These are phyloP conservation scores for Apteryx mantelli DNA, from an alignment of 2,113 vertebrate species.

Conservation along the genomic window DNA sequence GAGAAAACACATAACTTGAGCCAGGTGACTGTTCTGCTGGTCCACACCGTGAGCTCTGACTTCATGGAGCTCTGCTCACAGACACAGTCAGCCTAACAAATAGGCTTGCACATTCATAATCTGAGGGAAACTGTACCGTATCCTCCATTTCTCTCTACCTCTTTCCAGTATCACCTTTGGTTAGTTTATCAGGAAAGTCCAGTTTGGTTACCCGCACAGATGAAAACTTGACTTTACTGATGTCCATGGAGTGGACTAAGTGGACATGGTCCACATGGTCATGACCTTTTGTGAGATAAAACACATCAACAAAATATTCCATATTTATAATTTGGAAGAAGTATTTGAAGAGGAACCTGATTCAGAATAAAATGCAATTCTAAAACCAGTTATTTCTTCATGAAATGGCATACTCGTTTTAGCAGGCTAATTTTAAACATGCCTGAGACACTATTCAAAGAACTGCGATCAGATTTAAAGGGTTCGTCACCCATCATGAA, in stretches of 20 bases:
- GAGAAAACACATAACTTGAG: not conserved
- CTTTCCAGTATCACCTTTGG: not conserved
- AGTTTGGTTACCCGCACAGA: not conserved
- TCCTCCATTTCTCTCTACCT: not conserved
- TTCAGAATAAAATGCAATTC: not conserved
- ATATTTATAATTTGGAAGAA: not conserved
- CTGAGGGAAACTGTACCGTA: not conserved
- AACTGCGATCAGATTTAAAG: not conserved
- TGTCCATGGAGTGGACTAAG: not conserved
- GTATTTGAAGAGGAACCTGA: not conserved
- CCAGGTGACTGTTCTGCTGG: not conserved
- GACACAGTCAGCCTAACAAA: not conserved
- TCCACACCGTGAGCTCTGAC: not conserved
- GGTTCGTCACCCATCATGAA: not conserved
- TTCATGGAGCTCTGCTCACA: not conserved
- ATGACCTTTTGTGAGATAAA: not conserved
- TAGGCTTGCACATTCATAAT: not conserved
- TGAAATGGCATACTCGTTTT: not conserved
- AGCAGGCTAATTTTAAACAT: not conserved
- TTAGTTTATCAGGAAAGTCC: not conserved
- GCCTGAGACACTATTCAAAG: not conserved
- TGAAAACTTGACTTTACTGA: not conserved
- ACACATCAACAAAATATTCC: not conserved
- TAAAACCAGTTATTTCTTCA: not conserved
- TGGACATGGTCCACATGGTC: accelerated